Conservation (phyloP, 2,888 invertebrate genomes). For the Philereme transversata region DNA sequence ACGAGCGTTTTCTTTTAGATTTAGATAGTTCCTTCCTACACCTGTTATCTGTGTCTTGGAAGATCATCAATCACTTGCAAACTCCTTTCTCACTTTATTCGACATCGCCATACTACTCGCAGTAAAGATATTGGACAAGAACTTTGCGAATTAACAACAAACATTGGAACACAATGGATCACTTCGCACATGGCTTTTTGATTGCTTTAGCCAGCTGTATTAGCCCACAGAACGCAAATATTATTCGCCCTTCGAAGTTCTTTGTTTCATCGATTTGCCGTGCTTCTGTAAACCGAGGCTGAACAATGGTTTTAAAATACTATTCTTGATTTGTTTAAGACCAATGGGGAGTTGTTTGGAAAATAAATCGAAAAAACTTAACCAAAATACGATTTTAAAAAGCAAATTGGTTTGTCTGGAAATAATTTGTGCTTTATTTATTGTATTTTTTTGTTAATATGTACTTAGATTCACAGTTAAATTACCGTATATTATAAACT, state of each 20-base stretch:
- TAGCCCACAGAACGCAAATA: neutral
- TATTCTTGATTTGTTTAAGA: conserved; percentile 32
- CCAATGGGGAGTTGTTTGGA: conserved; percentile 4
- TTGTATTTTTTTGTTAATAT: no score
- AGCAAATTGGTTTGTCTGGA: no score
- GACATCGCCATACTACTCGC: no score
- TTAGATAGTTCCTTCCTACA: no score
- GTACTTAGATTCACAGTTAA: no score
- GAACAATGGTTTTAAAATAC: conserved; percentile 30
- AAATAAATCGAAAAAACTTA: conserved; percentile 7
- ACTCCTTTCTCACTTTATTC: neutral
- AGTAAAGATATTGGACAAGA: no score
- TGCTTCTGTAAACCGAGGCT: conserved; percentile 35
- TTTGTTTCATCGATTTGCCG: conserved; percentile 32
- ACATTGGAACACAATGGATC: conserved; percentile 51
- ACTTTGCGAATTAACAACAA: neutral
- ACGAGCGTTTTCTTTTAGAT: no score
- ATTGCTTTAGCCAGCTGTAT: conserved; percentile 25
- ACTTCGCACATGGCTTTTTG: conserved; percentile 51
- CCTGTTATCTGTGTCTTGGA: neutral
- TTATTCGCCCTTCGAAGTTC: conserved; percentile 19
- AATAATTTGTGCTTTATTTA: no score
- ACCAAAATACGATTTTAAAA: no score
- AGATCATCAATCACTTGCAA: neutral
- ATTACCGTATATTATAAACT: no score